Conservation (phyloP, 2,797 vertebrate species). For the Ptychadena robeensis region DNA sequence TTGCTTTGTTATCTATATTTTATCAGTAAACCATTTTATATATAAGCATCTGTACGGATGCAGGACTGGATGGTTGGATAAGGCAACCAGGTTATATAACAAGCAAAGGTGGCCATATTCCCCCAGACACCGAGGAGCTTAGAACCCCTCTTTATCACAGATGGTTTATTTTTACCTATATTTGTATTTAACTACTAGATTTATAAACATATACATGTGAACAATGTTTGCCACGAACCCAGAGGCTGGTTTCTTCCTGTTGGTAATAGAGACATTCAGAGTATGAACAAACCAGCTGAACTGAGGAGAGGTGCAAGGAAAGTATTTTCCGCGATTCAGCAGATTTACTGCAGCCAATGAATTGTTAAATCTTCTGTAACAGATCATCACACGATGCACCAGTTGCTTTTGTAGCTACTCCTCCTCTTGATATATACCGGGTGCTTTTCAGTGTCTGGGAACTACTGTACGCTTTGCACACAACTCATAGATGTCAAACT, state of each 20-base stretch:
- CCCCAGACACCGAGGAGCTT: too few species aligned
- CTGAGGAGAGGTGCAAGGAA: slow-evolving; percentile 4
- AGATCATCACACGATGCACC: slow-evolving; percentile 47
- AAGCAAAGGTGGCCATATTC: too few species aligned
- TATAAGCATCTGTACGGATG: too few species aligned
- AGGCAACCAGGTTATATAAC: too few species aligned
- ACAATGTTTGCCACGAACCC: not conserved
- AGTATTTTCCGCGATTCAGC: slow-evolving; percentile 13
- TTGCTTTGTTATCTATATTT: too few species aligned
- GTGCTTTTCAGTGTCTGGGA: slow-evolving; percentile 20
- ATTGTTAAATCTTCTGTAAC: slow-evolving; percentile 49
- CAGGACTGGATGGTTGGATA: too few species aligned
- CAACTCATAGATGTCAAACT: slow-evolving; percentile 17
- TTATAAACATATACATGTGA: too few species aligned
- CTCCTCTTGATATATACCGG: slow-evolving; percentile 25
- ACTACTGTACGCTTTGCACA: slow-evolving; percentile 10
- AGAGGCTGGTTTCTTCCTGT: not conserved
- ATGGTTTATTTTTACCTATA: too few species aligned
- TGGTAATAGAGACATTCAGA: slow-evolving; percentile 15
- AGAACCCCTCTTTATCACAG: too few species aligned
- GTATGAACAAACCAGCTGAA: slow-evolving; percentile 22
- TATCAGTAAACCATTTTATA: too few species aligned
- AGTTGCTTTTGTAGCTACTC: slow-evolving; percentile 23
- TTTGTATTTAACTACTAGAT: too few species aligned
- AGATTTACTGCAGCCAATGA: slow-evolving; percentile 55